These are phyloP conservation scores for Coleophora deauratella DNA, from an alignment of 2,888 invertebrate species.

Conservation along the genomic window DNA sequence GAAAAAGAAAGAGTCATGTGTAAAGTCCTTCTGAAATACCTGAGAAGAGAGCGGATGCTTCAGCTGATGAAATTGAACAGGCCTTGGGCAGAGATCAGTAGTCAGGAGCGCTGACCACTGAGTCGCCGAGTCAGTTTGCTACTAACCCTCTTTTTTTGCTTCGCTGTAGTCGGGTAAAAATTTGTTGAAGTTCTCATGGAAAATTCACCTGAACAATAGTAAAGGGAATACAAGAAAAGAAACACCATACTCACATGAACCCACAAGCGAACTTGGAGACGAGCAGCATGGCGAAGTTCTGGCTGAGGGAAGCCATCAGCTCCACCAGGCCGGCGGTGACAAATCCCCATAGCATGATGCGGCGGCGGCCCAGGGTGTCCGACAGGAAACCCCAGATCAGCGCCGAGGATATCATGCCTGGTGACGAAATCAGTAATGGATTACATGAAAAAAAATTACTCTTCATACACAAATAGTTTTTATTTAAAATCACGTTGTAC, in stretches of 20 bases:
- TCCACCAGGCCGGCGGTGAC: conserved; percentile 77
- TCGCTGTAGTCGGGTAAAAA: no score
- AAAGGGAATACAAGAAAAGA: no score
- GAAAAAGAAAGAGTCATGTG: conserved; percentile 10
- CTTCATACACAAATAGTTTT: neutral
- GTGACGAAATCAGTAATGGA: conserved; percentile 2
- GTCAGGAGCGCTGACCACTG: no score
- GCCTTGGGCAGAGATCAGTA: no score
- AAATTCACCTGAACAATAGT: no score
- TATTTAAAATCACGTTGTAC: no score
- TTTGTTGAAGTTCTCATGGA: no score
- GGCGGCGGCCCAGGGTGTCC: conserved; percentile 81
- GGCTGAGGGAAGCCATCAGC: conserved; percentile 76
- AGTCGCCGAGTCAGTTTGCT: no score
- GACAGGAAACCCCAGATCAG: conserved; percentile 86
- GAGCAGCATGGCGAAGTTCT: conserved; percentile 78
- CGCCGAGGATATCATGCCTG: conserved; percentile 85
- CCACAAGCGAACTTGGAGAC: conserved; percentile 83
- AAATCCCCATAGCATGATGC: conserved; percentile 79
- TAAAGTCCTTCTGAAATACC: no score
- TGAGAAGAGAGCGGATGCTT: no score
- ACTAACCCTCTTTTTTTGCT: no score
- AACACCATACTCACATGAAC: conserved; percentile 76
- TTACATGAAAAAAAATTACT: neutral
- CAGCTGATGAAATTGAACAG: no score